phyloP scores from a whole-genome alignment of 1,140 invertebrate species.

The Saccostrea cuccullata region DNA sequence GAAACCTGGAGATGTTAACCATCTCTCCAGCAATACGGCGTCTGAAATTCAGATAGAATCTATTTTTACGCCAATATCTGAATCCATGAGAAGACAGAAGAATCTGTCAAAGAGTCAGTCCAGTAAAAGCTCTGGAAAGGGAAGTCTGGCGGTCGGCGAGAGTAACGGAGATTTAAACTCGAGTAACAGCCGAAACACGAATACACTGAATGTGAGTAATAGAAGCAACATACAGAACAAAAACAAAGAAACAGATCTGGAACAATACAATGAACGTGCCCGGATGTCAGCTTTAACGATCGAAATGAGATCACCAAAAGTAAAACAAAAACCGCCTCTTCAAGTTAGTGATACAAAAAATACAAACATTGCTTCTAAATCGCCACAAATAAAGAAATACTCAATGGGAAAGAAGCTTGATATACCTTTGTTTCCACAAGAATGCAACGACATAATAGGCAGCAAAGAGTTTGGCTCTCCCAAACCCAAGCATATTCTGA shows the following conservation, averaged over 20 bases:
- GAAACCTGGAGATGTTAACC: not conserved
- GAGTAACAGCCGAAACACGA: slow-evolving; percentile 58
- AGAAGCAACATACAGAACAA: slow-evolving; percentile 35
- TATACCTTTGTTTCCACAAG: slow-evolving; percentile 57
- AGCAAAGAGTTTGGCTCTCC: slow-evolving; percentile 51
- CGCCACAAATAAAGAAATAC: slow-evolving; percentile 28
- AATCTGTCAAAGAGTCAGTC: not conserved
- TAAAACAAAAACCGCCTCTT: not conserved
- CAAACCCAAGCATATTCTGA: slow-evolving; percentile 50
- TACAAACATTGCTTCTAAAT: slow-evolving; percentile 20
- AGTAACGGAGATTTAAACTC: slow-evolving; percentile 54
- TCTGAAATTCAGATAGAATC: slow-evolving; percentile 20
- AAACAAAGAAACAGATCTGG: slow-evolving; percentile 12
- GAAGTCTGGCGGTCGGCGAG: not conserved
- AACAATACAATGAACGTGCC: slow-evolving; percentile 16
- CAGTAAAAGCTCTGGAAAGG: not conserved
- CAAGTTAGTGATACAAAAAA: slow-evolving; percentile 16
- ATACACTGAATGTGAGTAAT: slow-evolving; percentile 53
- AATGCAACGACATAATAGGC: slow-evolving; percentile 49
- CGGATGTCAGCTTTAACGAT: not conserved
- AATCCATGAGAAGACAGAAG: slow-evolving; percentile 15
- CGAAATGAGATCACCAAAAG: slow-evolving; percentile 10
- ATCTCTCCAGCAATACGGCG: not conserved
- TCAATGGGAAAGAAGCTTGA: slow-evolving; percentile 44
- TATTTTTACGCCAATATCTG: slow-evolving; percentile 6